Evolutionary conservation across 2,113 vertebrate species (phyloP), one percentile per base, ranked within the genome.

Genomic region (Leucosticte australis): DNA sequence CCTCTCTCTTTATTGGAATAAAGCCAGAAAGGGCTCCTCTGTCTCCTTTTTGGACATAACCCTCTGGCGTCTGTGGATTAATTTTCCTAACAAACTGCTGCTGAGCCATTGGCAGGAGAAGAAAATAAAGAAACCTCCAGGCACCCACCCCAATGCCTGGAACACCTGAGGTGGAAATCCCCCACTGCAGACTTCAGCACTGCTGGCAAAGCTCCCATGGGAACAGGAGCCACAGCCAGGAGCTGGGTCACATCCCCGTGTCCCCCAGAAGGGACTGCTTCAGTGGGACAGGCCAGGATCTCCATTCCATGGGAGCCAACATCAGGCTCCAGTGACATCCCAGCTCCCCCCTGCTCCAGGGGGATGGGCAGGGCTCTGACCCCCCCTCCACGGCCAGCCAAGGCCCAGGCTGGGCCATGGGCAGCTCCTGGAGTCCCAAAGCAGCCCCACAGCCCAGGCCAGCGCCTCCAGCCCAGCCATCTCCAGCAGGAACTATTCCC

Each of bases 91-190:
- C 50, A 52, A 52, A 28, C 27, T 83, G 23, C 35, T 83, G 33
- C 47, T 42, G 16, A 69, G 19, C 9, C 20, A 2, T 21, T 47
- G 33, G 39, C 69, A 53, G n/a, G 19, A 74, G 41, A 41, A n/a
- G 42, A 53, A 79, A 82, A 56, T 7, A 56, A 49, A 73, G 27
- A 56, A 69, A 39, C 4, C 15, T 56, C 41, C 68, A 69, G 24
- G 42, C 1, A 12, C 16, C 19, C 9, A 30, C 35, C 30, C 4
- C 35, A 50, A 35, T 0, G 4, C 8, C 35, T 19, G 35, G 24
- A 52, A 53, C 22, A 80, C 6, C 88, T 10, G 8, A 42, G 59
- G 33, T 26, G 39, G 47, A 53, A 87, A 62, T 62, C 39, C 37
- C 64, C 33, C 50, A 20, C 21, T 31, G 75, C 23, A 37, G 60